These are phyloP conservation scores for Globodera ellingtonae DNA, from an alignment of 1,140 invertebrate species.

Conservation along the genomic window DNA sequence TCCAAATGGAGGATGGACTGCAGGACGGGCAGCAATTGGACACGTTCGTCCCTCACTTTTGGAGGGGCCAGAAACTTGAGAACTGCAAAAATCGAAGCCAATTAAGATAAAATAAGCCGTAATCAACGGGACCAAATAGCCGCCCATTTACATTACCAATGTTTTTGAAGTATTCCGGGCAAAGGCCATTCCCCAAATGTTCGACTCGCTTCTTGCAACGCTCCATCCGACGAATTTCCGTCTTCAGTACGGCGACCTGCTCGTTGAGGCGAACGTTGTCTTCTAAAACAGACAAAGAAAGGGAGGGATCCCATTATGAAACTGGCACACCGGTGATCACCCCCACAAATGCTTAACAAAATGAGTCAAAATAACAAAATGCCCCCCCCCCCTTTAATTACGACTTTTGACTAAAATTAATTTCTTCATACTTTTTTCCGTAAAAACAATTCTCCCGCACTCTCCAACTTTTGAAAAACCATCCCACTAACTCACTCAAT, in stretches of 20 bases:
- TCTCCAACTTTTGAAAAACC: too few relatives aligned
- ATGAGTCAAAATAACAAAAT: too few relatives aligned
- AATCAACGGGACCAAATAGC: not conserved
- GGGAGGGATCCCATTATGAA: too few relatives aligned
- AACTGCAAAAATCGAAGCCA: slow-evolving; percentile 18
- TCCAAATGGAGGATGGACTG: slow-evolving; percentile 38
- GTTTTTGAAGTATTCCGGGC: slow-evolving; percentile 44
- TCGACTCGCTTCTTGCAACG: slow-evolving; percentile 36
- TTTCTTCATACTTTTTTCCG: too few relatives aligned
- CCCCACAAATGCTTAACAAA: too few relatives aligned
- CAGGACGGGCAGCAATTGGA: slow-evolving; percentile 38
- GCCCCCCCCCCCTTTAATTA: too few relatives aligned
- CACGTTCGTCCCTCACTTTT: slow-evolving; percentile 46
- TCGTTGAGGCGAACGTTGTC: slow-evolving; percentile 38
- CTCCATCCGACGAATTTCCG: slow-evolving; percentile 47
- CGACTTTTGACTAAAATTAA: too few relatives aligned
- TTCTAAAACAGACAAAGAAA: slow-evolving; percentile 11
- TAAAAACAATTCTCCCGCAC: too few relatives aligned
- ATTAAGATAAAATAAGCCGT: not conserved
- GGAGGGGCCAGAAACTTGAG: slow-evolving; percentile 45
- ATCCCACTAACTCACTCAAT: too few relatives aligned
- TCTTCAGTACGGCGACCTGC: slow-evolving; percentile 39
- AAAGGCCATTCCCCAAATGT: slow-evolving; percentile 39
- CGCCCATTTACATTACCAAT: not conserved
- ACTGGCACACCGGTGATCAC: too few relatives aligned